Conservation (phyloP, 2,888 invertebrate species). For the Microctonus hyperodae region DNA sequence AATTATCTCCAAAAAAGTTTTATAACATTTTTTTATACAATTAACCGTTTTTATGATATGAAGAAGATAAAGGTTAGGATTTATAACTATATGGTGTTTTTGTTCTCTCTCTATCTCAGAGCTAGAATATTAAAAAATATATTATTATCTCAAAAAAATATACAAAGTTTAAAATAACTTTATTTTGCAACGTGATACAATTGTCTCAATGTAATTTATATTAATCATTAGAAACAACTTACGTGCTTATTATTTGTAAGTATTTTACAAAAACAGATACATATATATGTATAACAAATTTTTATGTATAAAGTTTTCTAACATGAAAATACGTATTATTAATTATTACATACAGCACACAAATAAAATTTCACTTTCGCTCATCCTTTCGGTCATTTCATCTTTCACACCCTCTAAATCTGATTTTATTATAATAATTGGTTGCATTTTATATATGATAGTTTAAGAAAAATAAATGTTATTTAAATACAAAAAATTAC, state of each 20-base stretch:
- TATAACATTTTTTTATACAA: too few relatives aligned
- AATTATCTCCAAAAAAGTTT: too few relatives aligned
- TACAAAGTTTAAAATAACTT: constrained; percentile 29
- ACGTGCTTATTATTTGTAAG: constrained; percentile 39
- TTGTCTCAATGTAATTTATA: background rate
- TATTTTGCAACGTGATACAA: constrained; percentile 4
- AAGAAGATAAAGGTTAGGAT: too few relatives aligned
- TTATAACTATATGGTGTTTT: too few relatives aligned
- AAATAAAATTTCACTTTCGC: constrained; percentile 29
- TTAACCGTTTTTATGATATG: too few relatives aligned
- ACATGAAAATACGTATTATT: constrained; percentile 46
- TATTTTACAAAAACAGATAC: constrained; percentile 58
- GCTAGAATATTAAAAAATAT: too few relatives aligned
- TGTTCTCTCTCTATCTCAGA: too few relatives aligned
- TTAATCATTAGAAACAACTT: constrained; percentile 17
- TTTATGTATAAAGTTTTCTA: constrained; percentile 41
- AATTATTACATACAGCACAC: constrained; percentile 52
- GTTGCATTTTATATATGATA: background rate
- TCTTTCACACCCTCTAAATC: constrained; percentile 53
- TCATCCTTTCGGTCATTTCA: constrained; percentile 28
- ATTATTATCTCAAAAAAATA: background rate
- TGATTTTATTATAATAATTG: constrained; percentile 21
- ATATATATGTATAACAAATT: constrained; percentile 59
- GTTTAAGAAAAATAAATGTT: constrained; percentile 40
- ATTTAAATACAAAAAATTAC: constrained; percentile 55